Base-by-base conservation (phyloP, 35 echinoderm and acorn worm species). In the Heliocidaris erythrogramma region DNA sequence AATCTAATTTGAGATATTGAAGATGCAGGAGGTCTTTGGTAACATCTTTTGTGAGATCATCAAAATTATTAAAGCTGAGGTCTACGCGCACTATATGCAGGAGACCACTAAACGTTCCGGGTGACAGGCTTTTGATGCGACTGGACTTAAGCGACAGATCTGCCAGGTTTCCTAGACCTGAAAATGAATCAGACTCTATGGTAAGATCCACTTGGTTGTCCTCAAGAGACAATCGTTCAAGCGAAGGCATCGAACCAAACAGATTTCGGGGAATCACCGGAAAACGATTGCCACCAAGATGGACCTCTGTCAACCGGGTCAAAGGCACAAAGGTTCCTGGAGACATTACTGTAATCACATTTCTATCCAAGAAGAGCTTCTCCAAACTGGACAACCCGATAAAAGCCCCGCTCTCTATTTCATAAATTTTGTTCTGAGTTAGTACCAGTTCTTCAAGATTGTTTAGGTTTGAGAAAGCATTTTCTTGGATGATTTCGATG, bases 201-300 rank as follows among this genome's bases (percentile, higher is more conserved):
- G 24, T 21, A 18, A 89, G 87, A 32, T 89, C 12, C 30, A 48
- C 2, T 16, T 48, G 30, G 24, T 42, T 89, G 9, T 5, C 14
- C 18, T 32, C 87, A 47, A 89, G 1, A 48, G 10, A 47, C 31
- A 89, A 48, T 16, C 47, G 87, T 48, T 16, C 12, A 17, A 89
- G 10, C 31, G 32, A 89, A 48, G 87, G 87, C 31, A 89, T 32
- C 18, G 87, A 89, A 6, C 87, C 87, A 32, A 89, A 48, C 14
- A 48, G 47, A 4, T 89, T 48, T 89, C 31, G 12, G 31, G 31
- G 13, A 89, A 89, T 89, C 14, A 89, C 87, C 12, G 87, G 18
- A 13, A 89, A 89, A 18, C 31, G 47, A 89, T 89, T 89, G 87
- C 47, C 87, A 89, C 18, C 87, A 27, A 89, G 87, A 17, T 89